Conservation (phyloP, 2,797 vertebrate species). For the Zalophus californianus region DNA sequence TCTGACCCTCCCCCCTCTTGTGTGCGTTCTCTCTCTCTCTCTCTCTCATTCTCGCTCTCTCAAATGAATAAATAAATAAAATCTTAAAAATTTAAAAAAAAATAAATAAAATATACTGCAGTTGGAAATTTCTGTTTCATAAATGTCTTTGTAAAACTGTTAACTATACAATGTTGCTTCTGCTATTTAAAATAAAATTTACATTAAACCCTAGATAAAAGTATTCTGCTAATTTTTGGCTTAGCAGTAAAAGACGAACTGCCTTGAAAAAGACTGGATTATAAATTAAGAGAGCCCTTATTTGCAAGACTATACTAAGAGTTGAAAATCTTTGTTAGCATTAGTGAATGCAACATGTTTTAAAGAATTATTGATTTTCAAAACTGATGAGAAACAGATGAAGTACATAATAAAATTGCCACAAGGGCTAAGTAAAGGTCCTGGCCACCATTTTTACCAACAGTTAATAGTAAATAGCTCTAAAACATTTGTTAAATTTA, state of each 20-base stretch:
- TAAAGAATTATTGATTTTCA: slow-evolving; percentile 72
- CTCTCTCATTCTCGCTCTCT: too few relatives aligned
- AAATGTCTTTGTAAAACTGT: slow-evolving; percentile 49
- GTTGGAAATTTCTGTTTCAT: slow-evolving; percentile 58
- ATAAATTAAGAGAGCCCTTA: slow-evolving; percentile 37
- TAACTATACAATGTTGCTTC: slow-evolving; percentile 54
- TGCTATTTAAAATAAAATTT: slow-evolving; percentile 71
- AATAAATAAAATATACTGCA: slow-evolving; percentile 19
- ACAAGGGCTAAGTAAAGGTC: slow-evolving; percentile 62
- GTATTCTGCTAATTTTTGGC: slow-evolving; percentile 59
- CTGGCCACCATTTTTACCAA: slow-evolving; percentile 68
- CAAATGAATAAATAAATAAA: too few relatives aligned
- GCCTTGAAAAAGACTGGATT: slow-evolving; percentile 52
- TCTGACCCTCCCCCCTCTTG: too few relatives aligned
- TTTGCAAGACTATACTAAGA: slow-evolving; percentile 4
- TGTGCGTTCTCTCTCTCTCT: too few relatives aligned
- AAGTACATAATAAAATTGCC: slow-evolving; percentile 52
- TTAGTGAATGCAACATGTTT: slow-evolving; percentile 57
- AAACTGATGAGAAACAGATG: slow-evolving; percentile 74
- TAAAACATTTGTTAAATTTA: slow-evolving; percentile 52
- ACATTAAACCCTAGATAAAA: slow-evolving; percentile 58
- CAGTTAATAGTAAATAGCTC: slow-evolving; percentile 59
- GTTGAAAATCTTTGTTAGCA: slow-evolving; percentile 67
- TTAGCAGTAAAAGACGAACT: slow-evolving; percentile 39
- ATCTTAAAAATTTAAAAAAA: too few relatives aligned